Evolutionary conservation across 2,888 invertebrate species (phyloP), one percentile per base, ranked within the genome.

Genomic region (Sminthurinus aureus): DNA sequence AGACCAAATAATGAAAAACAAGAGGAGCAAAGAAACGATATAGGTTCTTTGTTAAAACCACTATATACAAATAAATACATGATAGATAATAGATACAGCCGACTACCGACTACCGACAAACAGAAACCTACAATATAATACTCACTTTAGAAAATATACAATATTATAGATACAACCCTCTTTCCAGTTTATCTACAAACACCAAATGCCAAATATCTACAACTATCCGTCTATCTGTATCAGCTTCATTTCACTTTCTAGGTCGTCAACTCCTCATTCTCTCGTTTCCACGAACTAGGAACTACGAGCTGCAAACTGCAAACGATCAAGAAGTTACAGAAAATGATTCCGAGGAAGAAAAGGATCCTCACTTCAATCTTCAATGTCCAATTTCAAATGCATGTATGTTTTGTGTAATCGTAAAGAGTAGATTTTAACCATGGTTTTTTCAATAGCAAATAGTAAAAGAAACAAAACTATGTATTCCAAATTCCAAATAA

Each of bases 231-330:
- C 18, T 58, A 58, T 58, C 58, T 58, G 38, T 38, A 38, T 73
- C 24, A 26, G 24, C 20, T 58, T 13, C 76, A 51, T 77, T 77
- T 77, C 76, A 77, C 76, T 77, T 77, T 77, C 76, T 77, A 52
- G 76, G 76, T 77, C 76, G 76, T 58, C 76, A 75, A 75, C 52
- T 75, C 75, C 38, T 75, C 20, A 12, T 51, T 26, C 75, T n/a
- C 64, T 74, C 71, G 15, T 18, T 58, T 58, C 15, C 9, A 6
- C 58, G 6, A 38, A 38, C 38, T 38, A 38, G 38, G 38, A 38
- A 38, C 38, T 1, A 38, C 3, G 38, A 38, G 6, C 38, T 38
- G 38, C 38, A 38, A 38, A 38, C 38, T 38, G 1, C 38, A 1
- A 38, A n/a, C n/a, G n/a, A n/a, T n/a, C 38, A 38, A 38, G 38